Evolutionary conservation across 2,113 vertebrate species (phyloP), one percentile per base, ranked within the genome.

Genomic region (Columba janthina): DNA sequence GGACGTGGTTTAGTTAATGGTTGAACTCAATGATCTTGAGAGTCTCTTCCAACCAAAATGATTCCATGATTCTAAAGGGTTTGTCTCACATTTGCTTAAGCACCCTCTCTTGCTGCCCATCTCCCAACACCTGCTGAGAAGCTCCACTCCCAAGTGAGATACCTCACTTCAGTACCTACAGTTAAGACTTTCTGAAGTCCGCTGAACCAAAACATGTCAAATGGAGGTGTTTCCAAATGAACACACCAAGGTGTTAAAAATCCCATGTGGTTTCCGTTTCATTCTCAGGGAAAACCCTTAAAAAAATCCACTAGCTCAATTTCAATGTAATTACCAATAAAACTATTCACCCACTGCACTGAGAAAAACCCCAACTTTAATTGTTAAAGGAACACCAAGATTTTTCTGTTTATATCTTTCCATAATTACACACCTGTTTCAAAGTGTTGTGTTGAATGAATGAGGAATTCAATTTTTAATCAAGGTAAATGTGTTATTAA

Each of bases 401-500:
- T 36, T 77, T 90, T 44, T 10, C 56, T 87, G 25, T 28, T 74
- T 54, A 28, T 32, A n/a, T 28, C 0, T 0, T 62, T 71, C 70
- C 29, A 29, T 46, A 22, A 80, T 73, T 53, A 91, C 21, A 8
- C 28, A 82, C 36, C 32, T 51, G 15, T 31, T 92, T 56, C 69
- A 31, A 42, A 90, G 42, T 6, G 20, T 48, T 51, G 42, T 28
- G 72, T 48, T 60, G 51, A 48, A 28, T 54, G 50, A 93, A 74
- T 9, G 73, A 62, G 25, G 13, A 92, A 85, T 80, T 78, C 64
- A 38, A 34, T 58, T 91, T 91, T 93, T 88, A 94, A 79, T 94
- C 67, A 48, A 73, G 64, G 46, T 36, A 86, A 90, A 92, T n/a
- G 32, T 50, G 38, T 25, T 87, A 51, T 65, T 89, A 92, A 22